Conservation (phyloP, 1,140 invertebrate genomes). For the Sinonovacula constricta region DNA sequence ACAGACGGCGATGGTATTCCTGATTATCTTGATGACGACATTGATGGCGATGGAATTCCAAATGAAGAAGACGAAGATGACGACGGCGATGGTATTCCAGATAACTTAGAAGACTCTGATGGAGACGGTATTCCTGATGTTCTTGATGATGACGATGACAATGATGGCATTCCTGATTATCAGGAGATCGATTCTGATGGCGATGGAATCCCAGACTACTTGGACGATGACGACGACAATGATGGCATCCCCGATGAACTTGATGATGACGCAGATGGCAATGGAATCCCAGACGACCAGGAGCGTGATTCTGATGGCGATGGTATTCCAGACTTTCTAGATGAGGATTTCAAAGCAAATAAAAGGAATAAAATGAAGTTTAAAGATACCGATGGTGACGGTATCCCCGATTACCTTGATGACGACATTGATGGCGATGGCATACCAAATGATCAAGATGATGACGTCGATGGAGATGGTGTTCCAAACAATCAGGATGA, state of each 20-base stretch:
- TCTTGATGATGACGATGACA: constrained; percentile 66
- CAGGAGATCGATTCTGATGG: constrained; percentile 61
- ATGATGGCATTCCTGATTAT: constrained; percentile 71
- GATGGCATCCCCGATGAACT: constrained; percentile 72
- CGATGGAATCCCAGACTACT: constrained; percentile 66
- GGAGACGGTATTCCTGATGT: constrained; percentile 76
- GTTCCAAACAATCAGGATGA: constrained; percentile 69
- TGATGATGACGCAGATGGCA: constrained; percentile 62
- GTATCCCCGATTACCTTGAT: constrained; percentile 64
- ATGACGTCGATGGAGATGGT: constrained; percentile 65
- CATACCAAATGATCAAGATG: constrained; percentile 57
- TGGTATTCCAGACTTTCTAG: constrained; percentile 60
- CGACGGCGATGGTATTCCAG: constrained; percentile 70
- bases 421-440: constrained; percentile 65
- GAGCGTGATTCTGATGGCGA: constrained; percentile 66
- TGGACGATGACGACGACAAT: constrained; percentile 67
- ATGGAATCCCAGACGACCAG: constrained; percentile 65
- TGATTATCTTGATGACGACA: constrained; percentile 69
- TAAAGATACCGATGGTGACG: constrained; percentile 60
- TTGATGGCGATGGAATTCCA: constrained; percentile 70
- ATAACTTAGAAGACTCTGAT: constrained; percentile 63
- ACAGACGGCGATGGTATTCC: constrained; percentile 70
- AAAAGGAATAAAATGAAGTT: constrained; percentile 69
- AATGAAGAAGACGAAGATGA: constrained; percentile 64
- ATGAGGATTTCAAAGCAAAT: constrained; percentile 70